These are phyloP conservation scores for Machimus rusticus DNA, from an alignment of 2,888 invertebrate species.

Conservation along the genomic window DNA sequence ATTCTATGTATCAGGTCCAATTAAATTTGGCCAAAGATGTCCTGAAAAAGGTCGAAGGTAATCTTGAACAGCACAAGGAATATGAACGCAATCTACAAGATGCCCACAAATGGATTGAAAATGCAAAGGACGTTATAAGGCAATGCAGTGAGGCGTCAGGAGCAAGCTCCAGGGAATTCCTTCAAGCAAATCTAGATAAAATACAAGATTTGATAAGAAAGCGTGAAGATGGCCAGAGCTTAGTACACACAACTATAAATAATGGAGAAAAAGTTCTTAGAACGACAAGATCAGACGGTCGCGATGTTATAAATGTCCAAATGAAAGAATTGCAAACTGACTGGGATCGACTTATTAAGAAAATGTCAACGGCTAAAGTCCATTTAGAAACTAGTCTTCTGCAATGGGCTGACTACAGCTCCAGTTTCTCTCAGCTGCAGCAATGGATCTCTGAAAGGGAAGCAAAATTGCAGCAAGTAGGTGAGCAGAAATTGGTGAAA, in stretches of 20 bases:
- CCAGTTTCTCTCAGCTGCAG: constrained; percentile 88
- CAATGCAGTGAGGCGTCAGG: constrained; percentile 81
- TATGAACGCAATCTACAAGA: constrained; percentile 79
- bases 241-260: constrained; percentile 86
- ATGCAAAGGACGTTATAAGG: constrained; percentile 82
- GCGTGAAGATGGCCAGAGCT: constrained; percentile 86
- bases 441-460: constrained; percentile 95
- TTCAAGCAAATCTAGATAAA: constrained; percentile 81
- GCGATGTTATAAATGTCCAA: constrained; percentile 85
- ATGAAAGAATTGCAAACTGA: constrained; percentile 89
- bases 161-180: constrained; percentile 79
- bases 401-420: constrained; percentile 96
- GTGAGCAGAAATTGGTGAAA: constrained; percentile 82
- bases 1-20: constrained; percentile 88
- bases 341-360: constrained; percentile 90
- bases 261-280: constrained; percentile 89
- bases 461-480: constrained; percentile 88
- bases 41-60: constrained; percentile 87
- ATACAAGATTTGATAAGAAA: constrained; percentile 81
- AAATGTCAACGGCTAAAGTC: constrained; percentile 90
- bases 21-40: constrained; percentile 90
- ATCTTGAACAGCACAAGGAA: constrained; percentile 83
- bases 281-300: constrained; percentile 87
- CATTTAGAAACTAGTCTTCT: constrained; percentile 87
- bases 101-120: constrained; percentile 85